Conservation (phyloP, 2,113 vertebrate genomes). For the Tichodroma muraria region DNA sequence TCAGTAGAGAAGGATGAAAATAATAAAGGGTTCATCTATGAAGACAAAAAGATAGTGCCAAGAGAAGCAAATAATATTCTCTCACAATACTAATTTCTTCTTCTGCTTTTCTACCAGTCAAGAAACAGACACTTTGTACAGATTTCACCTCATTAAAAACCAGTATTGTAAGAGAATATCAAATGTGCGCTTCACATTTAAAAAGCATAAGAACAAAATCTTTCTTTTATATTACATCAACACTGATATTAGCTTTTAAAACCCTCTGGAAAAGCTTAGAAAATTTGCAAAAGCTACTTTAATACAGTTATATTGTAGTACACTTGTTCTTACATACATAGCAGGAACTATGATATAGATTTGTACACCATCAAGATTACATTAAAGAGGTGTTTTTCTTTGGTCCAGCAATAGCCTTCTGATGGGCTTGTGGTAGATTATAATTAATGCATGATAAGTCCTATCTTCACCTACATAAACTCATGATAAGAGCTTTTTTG, state of each 20-base stretch:
- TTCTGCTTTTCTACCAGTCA: background rate
- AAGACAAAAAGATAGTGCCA: background rate
- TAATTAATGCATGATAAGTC: background rate
- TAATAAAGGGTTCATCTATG: background rate
- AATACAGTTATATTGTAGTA: background rate
- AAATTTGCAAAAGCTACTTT: background rate
- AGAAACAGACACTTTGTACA: background rate
- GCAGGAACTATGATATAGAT: background rate
- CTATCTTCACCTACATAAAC: background rate
- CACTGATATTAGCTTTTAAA: background rate
- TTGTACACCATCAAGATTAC: background rate
- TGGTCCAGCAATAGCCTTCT: background rate
- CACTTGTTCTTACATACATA: background rate
- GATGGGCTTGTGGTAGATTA: background rate
- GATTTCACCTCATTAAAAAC: slow-evolving; percentile 31
- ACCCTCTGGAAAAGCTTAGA: background rate
- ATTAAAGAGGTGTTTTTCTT: background rate
- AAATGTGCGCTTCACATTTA: background rate
- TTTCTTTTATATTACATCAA: background rate
- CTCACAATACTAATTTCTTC: slow-evolving; percentile 15
- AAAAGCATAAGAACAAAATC: background rate
- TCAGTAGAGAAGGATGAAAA: slow-evolving; percentile 7
- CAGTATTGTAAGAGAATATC: background rate
- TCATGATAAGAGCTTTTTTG: background rate
- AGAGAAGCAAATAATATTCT: background rate